Conservation (phyloP, 2,797 vertebrate species). For the Leptodactylus fallax region DNA sequence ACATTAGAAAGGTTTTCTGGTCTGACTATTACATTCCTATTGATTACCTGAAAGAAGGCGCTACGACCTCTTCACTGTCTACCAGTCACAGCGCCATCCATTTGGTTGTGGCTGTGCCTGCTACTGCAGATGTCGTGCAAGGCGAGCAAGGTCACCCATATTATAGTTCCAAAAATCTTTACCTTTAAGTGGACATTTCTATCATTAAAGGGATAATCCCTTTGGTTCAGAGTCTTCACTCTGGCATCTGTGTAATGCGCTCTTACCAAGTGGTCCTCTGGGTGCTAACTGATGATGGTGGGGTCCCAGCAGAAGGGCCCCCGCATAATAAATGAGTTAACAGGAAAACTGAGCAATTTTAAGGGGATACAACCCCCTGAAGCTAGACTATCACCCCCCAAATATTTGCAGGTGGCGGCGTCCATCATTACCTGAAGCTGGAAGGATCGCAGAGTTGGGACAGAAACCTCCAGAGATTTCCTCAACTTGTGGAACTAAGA, state of each 20-base stretch:
- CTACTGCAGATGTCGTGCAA: neutral
- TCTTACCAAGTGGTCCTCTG: neutral
- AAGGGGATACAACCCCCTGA: neutral
- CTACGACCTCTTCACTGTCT: neutral
- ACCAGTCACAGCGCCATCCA: neutral
- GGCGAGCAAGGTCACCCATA: too few species aligned
- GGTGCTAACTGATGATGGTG: neutral
- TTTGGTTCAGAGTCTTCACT: too few species aligned
- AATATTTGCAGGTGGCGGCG: too few species aligned
- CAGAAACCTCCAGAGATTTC: conserved; percentile 69
- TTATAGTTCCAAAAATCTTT: too few species aligned
- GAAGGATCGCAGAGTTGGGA: conserved; percentile 61
- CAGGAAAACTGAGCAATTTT: neutral
- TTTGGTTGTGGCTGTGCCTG: neutral
- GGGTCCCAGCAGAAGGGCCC: too few species aligned
- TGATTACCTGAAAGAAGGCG: too few species aligned
- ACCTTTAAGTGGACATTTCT: too few species aligned
- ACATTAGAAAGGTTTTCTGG: neutral
- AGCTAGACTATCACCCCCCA: neutral
- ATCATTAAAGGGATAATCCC: too few species aligned
- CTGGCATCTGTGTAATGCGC: too few species aligned
- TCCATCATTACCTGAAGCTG: conserved; percentile 64
- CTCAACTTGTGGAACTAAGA: conserved; percentile 74
- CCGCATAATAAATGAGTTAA: neutral
- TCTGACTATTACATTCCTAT: too few species aligned